phyloP scores from a whole-genome alignment of 2,797 vertebrate genomes.

The Masticophis lateralis region DNA sequence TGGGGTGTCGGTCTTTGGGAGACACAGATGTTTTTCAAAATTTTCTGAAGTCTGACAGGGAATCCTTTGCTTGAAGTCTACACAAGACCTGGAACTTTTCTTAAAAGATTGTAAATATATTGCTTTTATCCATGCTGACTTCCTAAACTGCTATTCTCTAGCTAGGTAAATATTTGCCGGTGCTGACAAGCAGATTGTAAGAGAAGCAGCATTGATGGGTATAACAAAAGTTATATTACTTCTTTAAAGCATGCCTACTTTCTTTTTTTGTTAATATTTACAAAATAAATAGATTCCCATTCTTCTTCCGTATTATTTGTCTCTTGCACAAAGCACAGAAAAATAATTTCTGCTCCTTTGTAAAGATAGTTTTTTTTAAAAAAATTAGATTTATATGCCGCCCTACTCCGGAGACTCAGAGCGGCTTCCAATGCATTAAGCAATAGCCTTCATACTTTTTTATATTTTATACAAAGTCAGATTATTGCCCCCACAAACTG shows the following conservation, averaged over 20 bases:
- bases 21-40: not conserved
- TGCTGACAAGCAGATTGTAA: not conserved
- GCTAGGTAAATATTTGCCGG: not conserved
- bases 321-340: not conserved
- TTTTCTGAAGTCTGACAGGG: not conserved
- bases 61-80: not conserved
- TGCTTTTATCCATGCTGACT: not conserved
- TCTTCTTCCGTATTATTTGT: not conserved
- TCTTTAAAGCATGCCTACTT: not conserved
- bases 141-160: not conserved
- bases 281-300: not conserved
- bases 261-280: not conserved
- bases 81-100: not conserved
- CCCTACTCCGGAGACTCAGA: too few species aligned
- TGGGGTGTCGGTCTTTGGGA: conserved; percentile 13
- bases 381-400: too few species aligned
- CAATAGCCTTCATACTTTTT: too few species aligned
- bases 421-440: too few species aligned
- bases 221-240: not conserved
- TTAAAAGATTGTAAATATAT: not conserved
- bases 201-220: not conserved
- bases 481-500: too few species aligned
- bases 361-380: too few species aligned
- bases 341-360: not conserved
- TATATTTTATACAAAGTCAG: too few species aligned